Percentiles rank a stretch among this genome's conserved stretches.
Conservation (phyloP, 1,140 invertebrate genomes). For the Polyergus mexicanus region DNA sequence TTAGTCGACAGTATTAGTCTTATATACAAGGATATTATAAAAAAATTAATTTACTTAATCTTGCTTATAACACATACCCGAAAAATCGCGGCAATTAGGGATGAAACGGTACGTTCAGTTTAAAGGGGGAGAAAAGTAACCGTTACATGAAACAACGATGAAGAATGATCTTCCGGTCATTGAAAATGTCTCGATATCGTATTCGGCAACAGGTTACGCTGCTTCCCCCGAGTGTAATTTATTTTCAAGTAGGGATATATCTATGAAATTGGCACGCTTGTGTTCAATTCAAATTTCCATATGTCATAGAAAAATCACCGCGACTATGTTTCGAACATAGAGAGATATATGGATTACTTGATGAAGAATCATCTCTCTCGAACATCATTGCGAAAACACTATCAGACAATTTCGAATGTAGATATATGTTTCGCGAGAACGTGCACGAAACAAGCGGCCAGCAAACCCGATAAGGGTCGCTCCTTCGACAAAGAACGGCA, state of each 20-base stretch:
- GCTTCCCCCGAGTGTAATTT: not conserved
- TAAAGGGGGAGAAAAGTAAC: not conserved
- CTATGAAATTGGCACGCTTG: not conserved
- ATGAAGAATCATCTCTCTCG: not conserved
- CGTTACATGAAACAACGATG: conserved; percentile 11
- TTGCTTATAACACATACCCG: not conserved
- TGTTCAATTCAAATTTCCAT: not conserved
- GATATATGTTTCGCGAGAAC: not conserved
- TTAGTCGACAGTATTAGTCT: not conserved
- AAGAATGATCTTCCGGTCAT: conserved; percentile 14
- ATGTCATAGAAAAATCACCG: not conserved
- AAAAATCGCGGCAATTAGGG: conserved; percentile 10
- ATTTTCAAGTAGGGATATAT: not conserved
- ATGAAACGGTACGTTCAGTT: not conserved
- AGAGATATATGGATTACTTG: not conserved
- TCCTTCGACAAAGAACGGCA: not conserved
- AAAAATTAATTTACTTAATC: too few species aligned
- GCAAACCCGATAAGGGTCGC: not conserved
- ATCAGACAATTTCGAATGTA: not conserved
- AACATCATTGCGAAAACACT: conserved; percentile 34
- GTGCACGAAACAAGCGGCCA: not conserved
- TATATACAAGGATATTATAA: not conserved
- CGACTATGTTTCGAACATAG: not conserved
- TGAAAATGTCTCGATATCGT: conserved; percentile 8
- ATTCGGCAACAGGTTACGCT: conserved; percentile 64